Evolutionary conservation across 2,888 invertebrate genomes (phyloP), one percentile per base, ranked within the genome.

Genomic region (Gari tellinella): DNA sequence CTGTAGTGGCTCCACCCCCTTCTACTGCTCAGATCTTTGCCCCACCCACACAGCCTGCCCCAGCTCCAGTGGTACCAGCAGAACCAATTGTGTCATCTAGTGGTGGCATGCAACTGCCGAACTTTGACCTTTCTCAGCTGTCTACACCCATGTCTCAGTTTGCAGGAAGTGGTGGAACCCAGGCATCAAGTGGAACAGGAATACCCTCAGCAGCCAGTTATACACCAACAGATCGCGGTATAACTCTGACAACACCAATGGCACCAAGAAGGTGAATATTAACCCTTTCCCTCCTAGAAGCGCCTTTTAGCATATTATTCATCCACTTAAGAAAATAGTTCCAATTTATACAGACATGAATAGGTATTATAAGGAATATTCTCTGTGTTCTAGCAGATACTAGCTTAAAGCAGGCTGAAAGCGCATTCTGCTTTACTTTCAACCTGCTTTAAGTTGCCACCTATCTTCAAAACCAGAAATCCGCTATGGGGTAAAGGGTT

Each of bases 201-300:
- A 31, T 49, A 5, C 49, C 69, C 7, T 17, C 61, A 2, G 45
- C 17, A 12, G 45, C 41, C 37, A 55, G 48, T 43, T 72, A 77
- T 45, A 82, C 74, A 14, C 76, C 80, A n/a, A 72, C 72, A 41
- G 57, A 68, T 52, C 75, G 77, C 38, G 65, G 68, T n/a, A 78
- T 75, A 26, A 68, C 65, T 7, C 41, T 63, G 8, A 38, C 64
- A 1, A 75, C 79, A 25, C 79, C 79, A 8, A 61, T 65, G 63
- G 75, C 79, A 12, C 79, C 74, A 56, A 31, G 31, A 31, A 31
- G 31, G 31, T 31, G 10, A 31, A 31, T 10, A 31, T 10, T n/a
- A n/a, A n/a, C n/a, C n/a, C n/a, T n/a, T n/a, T n/a, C n/a, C n/a
- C n/a, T n/a, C n/a, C n/a, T n/a, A n/a, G n/a, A n/a, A n/a, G n/a